Evolutionary conservation across 2,888 invertebrate genomes (phyloP), one percentile per base, ranked within the genome.

Genomic region (Eristalis intricaria): DNA sequence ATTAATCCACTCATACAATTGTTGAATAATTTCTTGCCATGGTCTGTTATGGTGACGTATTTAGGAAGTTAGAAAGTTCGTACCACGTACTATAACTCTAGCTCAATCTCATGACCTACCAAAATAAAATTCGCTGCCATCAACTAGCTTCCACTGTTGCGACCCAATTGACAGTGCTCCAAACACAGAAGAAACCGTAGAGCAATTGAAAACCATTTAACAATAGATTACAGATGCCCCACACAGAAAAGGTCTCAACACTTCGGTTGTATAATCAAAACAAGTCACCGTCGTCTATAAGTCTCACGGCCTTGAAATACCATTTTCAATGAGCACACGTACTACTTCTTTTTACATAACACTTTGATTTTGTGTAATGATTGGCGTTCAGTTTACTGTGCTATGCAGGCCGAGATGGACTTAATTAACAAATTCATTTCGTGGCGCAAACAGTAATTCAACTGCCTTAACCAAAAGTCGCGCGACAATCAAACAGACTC

Each of bases 291-390:
- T 3, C 40, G 29, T 23, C 61, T 29, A 11, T 56, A 22, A 8
- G 26, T n/a, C 26, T 1, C 32, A 68, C 29, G 40, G 35, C 84
- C 79, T 84, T 84, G 79, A 79, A 61, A 64, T 22, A 50, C 63
- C 19, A 22, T 65, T 79, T 84, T 84, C 70, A 79, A 79, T 79
- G 84, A 75, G 75, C 84, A 32, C 74, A 73, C 71, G 75, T 75
- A 73, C 35, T 13, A 15, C 35, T 61, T 5, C 50, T 40, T 35
- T 68, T 32, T 60, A 43, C 69, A 63, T 69, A 77, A 70, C 23
- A 64, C 63, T 35, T 69, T 1, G 64, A 70, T 79, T 60, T 43
- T 32, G 40, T 79, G 70, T 66, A 73, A 43, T 73, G 71, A 73
- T 66, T 73, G 65, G 43, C 43, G 65, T 61, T 56, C 38, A 50